A percentile compares a stretch with the other conserved stretches of the same genome.
Conservation (phyloP, 2,888 invertebrate genomes). For the Coecobrya sp. region DNA sequence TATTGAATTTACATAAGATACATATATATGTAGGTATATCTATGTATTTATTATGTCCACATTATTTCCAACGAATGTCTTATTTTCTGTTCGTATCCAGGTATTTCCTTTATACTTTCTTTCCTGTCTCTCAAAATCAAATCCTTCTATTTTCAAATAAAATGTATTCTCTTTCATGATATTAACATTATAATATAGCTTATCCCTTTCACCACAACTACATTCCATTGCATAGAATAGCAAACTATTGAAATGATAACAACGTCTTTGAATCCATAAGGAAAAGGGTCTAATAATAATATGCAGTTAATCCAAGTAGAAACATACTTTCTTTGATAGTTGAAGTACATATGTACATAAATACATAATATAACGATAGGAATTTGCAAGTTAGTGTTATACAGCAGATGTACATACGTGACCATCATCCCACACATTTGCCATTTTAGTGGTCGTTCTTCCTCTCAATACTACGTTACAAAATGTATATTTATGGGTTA, state of each 20-base stretch:
- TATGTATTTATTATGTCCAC: no score
- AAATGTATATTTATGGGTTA: constrained; percentile 26
- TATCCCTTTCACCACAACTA: not conserved
- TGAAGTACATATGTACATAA: constrained; percentile 12
- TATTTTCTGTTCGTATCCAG: no score
- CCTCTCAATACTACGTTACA: not conserved
- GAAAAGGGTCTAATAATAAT: constrained; percentile 5
- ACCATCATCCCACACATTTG: constrained; percentile 20
- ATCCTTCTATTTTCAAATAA: constrained; percentile 7
- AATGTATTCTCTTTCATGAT: constrained; percentile 1
- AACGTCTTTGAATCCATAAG: not conserved
- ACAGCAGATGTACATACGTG: not conserved
- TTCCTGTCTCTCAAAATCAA: constrained; percentile 23
- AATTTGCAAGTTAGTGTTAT: no score
- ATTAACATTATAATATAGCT: constrained; percentile 35
- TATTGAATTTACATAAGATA: no score
- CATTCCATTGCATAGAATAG: constrained; percentile 12
- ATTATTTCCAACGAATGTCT: no score
- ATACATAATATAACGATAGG: no score
- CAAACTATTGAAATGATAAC: constrained; percentile 33
- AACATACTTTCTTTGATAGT: constrained; percentile 57
- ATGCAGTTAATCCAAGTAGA: constrained; percentile 66
- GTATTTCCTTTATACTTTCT: constrained; percentile 2
- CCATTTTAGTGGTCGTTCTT: not conserved
- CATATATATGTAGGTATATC: not conserved